Evolutionary conservation across 2,888 invertebrate species (phyloP), one percentile per base, ranked within the genome.

Genomic region (Sphaerophoria taeniata): DNA sequence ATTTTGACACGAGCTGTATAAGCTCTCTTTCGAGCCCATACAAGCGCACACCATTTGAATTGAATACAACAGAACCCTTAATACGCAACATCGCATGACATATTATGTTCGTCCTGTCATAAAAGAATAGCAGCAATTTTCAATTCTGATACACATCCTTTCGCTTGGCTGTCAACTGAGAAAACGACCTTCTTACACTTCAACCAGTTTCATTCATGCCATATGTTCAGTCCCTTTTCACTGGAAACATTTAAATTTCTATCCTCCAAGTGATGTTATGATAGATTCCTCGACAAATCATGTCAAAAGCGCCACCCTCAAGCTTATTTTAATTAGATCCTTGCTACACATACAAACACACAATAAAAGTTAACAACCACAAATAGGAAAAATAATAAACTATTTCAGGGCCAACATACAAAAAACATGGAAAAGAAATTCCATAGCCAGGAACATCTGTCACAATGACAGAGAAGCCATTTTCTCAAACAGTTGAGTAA

Each of bases 201-300:
- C 16, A 36, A 43, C n/a, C 24, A 4, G 60, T 12, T 34, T 24
- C 9, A 24, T 55, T 11, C 45, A 31, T 34, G 43, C 65, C 71
- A 63, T 65, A 75, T 71, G 76, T 58, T 51, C 65, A 80, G 43
- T 47, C 71, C 65, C 43, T 11, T 9, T 7, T 9, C 11, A 60
- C 60, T 31, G 6, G n/a, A 72, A 5, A 60, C 33, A 51, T 55
- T 6, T 43, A 65, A 55, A 70, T 58, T 70, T 61, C 60, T 61
- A 31, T 70, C 55, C 60, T 51, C 33, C 6, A 51, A 2, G 39
- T 49, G 63, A 24, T 51, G 43, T 24, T 73, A 73, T 83, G 83
- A 83, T 71, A 33, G 74, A 74, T 67, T 74, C 63, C 53, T 65
- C 63, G 24, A 14, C 47, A 82, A 77, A 49, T 72, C 71, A 76